Evolutionary conservation across 2,797 vertebrate species (phyloP).

Genomic region (Pantherophis vulpinus): DNA sequence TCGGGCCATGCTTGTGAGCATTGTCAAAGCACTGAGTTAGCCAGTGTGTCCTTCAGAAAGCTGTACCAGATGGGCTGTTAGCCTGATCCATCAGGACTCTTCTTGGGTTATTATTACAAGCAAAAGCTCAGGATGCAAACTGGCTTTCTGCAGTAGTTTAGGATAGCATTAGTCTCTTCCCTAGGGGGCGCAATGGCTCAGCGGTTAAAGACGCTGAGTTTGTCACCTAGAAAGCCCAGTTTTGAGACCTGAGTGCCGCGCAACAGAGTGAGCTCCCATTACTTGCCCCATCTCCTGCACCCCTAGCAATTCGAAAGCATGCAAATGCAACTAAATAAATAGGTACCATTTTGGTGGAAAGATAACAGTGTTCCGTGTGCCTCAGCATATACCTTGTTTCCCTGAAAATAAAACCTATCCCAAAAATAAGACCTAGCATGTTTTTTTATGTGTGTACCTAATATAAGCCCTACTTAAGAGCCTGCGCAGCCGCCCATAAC

Average conservation of each 20-base stretch:
- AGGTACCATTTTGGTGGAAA: neutral
- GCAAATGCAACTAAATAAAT: neutral
- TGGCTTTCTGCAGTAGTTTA: neutral
- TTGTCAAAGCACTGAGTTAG: neutral
- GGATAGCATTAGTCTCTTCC: neutral
- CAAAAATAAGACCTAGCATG: too few relatives aligned
- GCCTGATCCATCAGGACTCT: neutral
- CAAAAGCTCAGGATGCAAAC: neutral
- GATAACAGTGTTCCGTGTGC: neutral
- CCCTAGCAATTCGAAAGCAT: neutral
- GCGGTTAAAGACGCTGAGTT: neutral
- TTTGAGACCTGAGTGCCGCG: neutral
- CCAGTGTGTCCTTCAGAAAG: neutral
- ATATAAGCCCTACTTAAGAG: too few relatives aligned
- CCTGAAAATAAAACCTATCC: too few relatives aligned
- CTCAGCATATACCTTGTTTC: neutral
- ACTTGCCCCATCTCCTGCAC: neutral
- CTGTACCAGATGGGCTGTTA: neutral
- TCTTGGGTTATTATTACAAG: neutral
- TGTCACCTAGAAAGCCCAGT: neutral
- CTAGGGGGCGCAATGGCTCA: neutral
- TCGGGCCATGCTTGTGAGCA: neutral
- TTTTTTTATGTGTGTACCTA: too few relatives aligned
- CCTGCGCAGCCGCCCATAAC: too few relatives aligned
- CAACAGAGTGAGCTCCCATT: neutral